Evolutionary conservation across 1,140 invertebrate species (phyloP), one percentile per base, ranked within the genome.

Genomic region (Drosophila parabipectinata): DNA sequence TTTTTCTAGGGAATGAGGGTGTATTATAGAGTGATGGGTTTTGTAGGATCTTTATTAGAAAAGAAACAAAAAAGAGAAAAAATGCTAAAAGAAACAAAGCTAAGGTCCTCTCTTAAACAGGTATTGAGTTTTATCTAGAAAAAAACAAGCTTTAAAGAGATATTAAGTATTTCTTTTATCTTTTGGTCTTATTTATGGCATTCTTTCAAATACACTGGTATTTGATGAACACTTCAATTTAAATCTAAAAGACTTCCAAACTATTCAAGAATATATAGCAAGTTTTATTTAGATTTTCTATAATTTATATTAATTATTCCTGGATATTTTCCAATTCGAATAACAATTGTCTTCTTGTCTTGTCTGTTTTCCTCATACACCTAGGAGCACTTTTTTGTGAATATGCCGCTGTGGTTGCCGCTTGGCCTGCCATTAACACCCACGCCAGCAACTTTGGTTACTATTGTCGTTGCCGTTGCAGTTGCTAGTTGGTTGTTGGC

Each of bases 391-490:
- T 62, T 81, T 81, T 81, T 60, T 53, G 73, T 77, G 74, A 54
- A 67, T 61, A 64, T 62, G 52, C 34, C 34, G 56, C 37, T 59
- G 67, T 15, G 51, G 63, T 59, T 58, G 67, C 75, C 62, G 73
- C 72, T 87, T 64, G 84, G 79, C 84, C 85, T 78, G 83, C 83
- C 83, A 87, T 87, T 87, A 88, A 88, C 82, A 87, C 83, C 83
- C 83, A 87, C 83, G 73, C 78, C 73, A 84, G 47, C 34, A 21
- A 51, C 59, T 77, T 60, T 48, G 48, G 44, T 58, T 54, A 72
- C 61, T 54, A 55, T 44, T 44, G 39, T 14, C 14, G 58, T 45
- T 59, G 59, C 12, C 10, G 7, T 2, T 3, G 28, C 15, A 44
- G 59, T 52, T 48, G 26, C 28, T 32, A 18, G 67, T 56, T 57